phyloP scores from a whole-genome alignment of 1,140 invertebrate genomes.

The Latrodectus geometricus region DNA sequence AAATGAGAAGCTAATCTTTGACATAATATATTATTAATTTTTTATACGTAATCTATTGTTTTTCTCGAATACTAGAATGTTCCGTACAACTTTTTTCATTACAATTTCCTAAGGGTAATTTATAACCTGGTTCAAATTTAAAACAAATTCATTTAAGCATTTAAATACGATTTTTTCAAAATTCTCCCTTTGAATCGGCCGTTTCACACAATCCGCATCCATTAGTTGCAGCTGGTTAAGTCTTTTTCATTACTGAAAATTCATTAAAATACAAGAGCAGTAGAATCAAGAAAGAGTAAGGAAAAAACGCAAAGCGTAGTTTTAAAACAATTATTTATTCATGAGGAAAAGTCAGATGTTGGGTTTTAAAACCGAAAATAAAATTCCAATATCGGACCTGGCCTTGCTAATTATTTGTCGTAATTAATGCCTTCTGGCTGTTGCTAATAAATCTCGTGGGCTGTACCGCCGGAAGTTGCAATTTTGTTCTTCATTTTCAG shows the following conservation, averaged over 20 bases:
- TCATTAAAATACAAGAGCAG: conserved; percentile 36
- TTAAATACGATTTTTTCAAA: conserved; percentile 10
- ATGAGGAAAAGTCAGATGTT: conserved; percentile 27
- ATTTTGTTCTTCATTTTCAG: conserved; percentile 31
- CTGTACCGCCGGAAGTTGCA: not conserved
- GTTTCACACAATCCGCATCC: conserved; percentile 39
- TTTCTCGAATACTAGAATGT: too few species aligned
- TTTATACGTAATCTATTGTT: too few species aligned
- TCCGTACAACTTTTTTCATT: not conserved
- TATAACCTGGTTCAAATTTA: conserved; percentile 34
- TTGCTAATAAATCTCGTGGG: conserved; percentile 34
- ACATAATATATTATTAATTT: too few species aligned
- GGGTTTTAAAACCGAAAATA: conserved; percentile 11
- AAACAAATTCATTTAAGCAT: conserved; percentile 49
- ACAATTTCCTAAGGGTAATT: conserved; percentile 7
- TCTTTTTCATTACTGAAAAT: conserved; percentile 33
- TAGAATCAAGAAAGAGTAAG: not conserved
- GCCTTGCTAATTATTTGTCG: conserved; percentile 35
- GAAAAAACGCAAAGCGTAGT: not conserved
- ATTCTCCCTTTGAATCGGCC: conserved; percentile 15
- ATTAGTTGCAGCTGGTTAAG: conserved; percentile 44
- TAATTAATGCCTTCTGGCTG: conserved; percentile 49
- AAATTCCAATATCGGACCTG: not conserved
- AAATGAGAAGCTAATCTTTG: too few species aligned
- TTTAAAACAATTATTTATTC: conserved; percentile 56